Base-by-base conservation (phyloP, 2,888 invertebrate genomes). In the Orthosia incerta region DNA sequence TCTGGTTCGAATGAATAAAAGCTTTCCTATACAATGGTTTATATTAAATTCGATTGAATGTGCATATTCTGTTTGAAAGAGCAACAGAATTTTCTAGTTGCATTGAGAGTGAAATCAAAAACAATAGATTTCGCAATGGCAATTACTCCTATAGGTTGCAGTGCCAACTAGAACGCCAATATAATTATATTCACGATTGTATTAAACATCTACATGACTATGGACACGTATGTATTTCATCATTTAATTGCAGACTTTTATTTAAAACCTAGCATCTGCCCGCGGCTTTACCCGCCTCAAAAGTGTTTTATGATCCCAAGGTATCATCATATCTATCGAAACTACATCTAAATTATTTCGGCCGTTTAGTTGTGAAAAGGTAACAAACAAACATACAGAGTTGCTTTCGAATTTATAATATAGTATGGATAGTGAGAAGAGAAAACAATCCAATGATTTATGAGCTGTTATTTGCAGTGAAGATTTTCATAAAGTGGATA, bases 371-470 rank as follows among this genome's bases (percentile, higher is more conserved):
- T 39, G 39, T 39, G 39, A 39, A 39, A 39, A 39, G 39, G 39
- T 39, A 39, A 39, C 39, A 39, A 39, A 39, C 39, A 39, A 39
- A 39, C 7, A 39, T 7, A 31, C 31, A 7, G 26, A 31, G 39
- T 39, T 7, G 39, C 9, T 39, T 39, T 39, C 9, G 39, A 3
- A 39, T 39, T 39, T 39, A 39, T 39, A 39, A 39, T 39, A 39
- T 39, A 39, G 39, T 39, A 39, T 39, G 1, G 39, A 73, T 57
- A 64, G n/a, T 63, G 51, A 62, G 51, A 70, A 57, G 31, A 70
- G 67, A 61, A 57, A 72, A 72, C 73, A 63, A 51, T 50, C n/a
- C 18, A 15, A 20, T 60, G 83, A 82, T 80, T 67, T 80, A 82
- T 51, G 48, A 78, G 64, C 65, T 64, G 53, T 66, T 70, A 63